phyloP scores from a whole-genome alignment of 2,113 vertebrate species.

The Ailurus styani region DNA sequence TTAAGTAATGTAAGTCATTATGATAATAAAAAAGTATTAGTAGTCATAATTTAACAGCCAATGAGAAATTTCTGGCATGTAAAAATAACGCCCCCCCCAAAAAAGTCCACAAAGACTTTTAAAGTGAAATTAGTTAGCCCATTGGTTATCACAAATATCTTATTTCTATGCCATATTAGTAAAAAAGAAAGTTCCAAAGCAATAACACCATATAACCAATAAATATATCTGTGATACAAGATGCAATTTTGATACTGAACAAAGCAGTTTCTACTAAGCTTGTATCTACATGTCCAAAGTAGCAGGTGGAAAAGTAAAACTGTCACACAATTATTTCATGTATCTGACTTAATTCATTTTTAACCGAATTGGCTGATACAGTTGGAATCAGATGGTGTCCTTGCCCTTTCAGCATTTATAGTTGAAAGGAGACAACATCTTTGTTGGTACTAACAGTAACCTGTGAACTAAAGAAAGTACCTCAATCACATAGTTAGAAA shows the following conservation, averaged over 20 bases:
- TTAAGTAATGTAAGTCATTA: background rate
- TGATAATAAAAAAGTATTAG: background rate
- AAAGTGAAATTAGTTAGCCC: background rate
- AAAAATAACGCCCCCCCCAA: background rate
- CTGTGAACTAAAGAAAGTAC: background rate
- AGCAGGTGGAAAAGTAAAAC: background rate
- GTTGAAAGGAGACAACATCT: background rate
- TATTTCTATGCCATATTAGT: background rate
- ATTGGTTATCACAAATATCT: background rate
- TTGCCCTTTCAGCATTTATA: background rate
- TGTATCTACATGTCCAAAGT: background rate
- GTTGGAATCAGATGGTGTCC: background rate
- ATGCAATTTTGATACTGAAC: constrained; percentile 7
- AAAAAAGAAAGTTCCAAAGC: background rate
- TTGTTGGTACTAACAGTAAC: background rate
- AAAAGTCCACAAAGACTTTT: background rate
- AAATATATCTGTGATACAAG: background rate
- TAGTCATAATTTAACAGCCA: background rate
- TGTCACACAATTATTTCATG: background rate
- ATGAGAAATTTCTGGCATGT: background rate
- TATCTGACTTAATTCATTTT: background rate
- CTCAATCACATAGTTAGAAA: background rate
- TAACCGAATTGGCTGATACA: background rate
- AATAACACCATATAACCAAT: background rate
- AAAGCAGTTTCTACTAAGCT: background rate